Conservation (phyloP, 23 tunicate genomes). For the Pegea sp. region DNA sequence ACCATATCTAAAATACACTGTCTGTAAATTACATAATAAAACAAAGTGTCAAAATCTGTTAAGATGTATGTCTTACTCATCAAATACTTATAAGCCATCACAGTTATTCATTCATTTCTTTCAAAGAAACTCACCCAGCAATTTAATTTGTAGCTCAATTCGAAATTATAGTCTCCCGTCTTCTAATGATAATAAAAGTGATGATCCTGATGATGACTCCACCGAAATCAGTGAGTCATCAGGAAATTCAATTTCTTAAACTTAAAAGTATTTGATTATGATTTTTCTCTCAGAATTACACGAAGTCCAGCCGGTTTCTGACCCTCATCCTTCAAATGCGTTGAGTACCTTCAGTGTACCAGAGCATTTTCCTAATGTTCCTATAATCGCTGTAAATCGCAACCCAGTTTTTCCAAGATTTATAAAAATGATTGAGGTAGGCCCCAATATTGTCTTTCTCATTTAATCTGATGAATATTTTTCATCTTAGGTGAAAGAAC, state of each 20-base stretch:
- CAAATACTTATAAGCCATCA: too few species aligned
- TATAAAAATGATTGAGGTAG: slow-evolving; percentile 89
- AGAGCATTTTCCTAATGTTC: slow-evolving; percentile 64
- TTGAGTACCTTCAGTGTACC: slow-evolving; percentile 66
- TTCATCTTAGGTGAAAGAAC: slow-evolving; percentile 31
- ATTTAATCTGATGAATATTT: neutral
- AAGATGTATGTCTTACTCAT: too few species aligned
- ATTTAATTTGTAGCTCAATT: too few species aligned
- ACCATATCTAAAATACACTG: too few species aligned
- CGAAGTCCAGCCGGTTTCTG: slow-evolving; percentile 1
- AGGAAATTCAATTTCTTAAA: neutral
- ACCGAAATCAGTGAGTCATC: neutral
- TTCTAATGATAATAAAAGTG: too few species aligned
- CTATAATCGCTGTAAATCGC: slow-evolving; percentile 62
- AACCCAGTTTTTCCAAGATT: slow-evolving; percentile 94
- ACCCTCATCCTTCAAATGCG: slow-evolving; percentile 10
- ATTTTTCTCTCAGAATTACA: neutral
- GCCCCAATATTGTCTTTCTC: neutral
- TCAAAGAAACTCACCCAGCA: too few species aligned
- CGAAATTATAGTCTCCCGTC: too few species aligned
- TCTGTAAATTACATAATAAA: too few species aligned
- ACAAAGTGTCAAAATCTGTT: too few species aligned
- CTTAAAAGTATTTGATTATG: neutral
- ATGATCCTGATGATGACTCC: too few species aligned
- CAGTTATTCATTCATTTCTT: too few species aligned